Evolutionary conservation across 1,140 invertebrate genomes (phyloP), one percentile per base, ranked within the genome.

Genomic region (Formica selysi): DNA sequence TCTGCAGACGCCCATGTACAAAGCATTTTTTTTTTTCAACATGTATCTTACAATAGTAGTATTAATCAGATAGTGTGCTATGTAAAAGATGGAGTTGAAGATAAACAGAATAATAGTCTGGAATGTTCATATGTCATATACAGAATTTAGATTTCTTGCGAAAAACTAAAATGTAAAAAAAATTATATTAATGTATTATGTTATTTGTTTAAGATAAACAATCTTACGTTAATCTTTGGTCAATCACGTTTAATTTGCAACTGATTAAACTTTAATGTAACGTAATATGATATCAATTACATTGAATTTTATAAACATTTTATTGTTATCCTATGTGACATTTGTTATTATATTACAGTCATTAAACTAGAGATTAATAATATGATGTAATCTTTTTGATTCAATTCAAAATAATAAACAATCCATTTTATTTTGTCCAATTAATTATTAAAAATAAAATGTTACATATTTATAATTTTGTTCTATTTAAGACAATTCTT

Each of bases 191-290:
- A 62, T 62, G 29, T 22, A 62, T 7, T 62, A 8, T 65, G 19
- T 65, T 10, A 65, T 38, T 48, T 67, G n/a, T 44, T 44, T 44
- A 11, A 38, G 38, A 38, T 67, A 67, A 67, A 67, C 38, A 48
- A 16, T 48, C 13, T 48, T 48, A 38, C 19, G 7, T 19, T 10
- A 67, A 64, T 32, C 16, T 64, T 64, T 16, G 5, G 1, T 38
- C n/a, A 67, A 67, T 22, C 10, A 4, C 36, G 1, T 64, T 64
- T 7, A 64, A 64, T 19, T 36, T 19, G 32, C 6, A 19, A 67
- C 10, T 38, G 3, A 67, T 67, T n/a, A 22, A 41, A 67, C 32
- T 38, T 64, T 38, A 38, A 36, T 38, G 8, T 64, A 36, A 64
- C 7, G 38, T 48, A 48, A 48, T 48, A 48, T 4, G 13, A 48